These are phyloP conservation scores for Andricus curvator DNA, from an alignment of 2,888 invertebrate species.

Conservation along the genomic window DNA sequence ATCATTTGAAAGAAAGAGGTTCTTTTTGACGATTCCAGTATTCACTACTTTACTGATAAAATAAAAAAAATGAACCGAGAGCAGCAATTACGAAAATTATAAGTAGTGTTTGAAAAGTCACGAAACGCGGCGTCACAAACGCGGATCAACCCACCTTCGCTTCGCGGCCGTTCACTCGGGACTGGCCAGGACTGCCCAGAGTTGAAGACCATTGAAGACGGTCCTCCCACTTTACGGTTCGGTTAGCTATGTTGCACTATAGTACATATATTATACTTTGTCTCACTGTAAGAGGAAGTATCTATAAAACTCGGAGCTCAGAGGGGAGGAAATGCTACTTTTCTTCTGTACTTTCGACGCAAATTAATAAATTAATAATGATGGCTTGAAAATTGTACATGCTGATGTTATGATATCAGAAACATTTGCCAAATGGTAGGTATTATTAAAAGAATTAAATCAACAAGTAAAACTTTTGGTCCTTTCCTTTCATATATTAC, in stretches of 20 bases:
- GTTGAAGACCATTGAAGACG: slow-evolving; percentile 43
- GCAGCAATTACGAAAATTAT: not conserved
- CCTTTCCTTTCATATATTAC: too few relatives aligned
- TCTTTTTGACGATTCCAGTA: not conserved
- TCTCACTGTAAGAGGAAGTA: not conserved
- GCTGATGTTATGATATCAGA: too few relatives aligned
- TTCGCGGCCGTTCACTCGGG: slow-evolving; percentile 58
- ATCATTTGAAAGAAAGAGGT: not conserved
- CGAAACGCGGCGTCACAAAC: slow-evolving; percentile 1
- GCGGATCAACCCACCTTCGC: slow-evolving; percentile 52
- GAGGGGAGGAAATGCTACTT: not conserved
- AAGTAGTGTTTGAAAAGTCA: not conserved
- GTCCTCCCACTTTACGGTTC: slow-evolving; percentile 55
- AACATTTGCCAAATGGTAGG: too few relatives aligned
- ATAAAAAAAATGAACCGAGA: not conserved
- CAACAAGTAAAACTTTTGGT: too few relatives aligned
- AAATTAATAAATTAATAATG: not conserved
- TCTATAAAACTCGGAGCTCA: not conserved
- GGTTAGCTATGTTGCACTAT: not conserved
- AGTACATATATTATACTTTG: not conserved
- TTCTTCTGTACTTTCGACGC: not conserved
- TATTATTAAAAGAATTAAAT: too few relatives aligned
- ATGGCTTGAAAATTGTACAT: too few relatives aligned
- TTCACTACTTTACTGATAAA: not conserved
- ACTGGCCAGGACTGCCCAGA: slow-evolving; percentile 47